Percentiles rank a stretch among this genome's conserved stretches.
phyloP scores from a whole-genome alignment of 2,888 invertebrate genomes.

The Luffia ferchaultella region DNA sequence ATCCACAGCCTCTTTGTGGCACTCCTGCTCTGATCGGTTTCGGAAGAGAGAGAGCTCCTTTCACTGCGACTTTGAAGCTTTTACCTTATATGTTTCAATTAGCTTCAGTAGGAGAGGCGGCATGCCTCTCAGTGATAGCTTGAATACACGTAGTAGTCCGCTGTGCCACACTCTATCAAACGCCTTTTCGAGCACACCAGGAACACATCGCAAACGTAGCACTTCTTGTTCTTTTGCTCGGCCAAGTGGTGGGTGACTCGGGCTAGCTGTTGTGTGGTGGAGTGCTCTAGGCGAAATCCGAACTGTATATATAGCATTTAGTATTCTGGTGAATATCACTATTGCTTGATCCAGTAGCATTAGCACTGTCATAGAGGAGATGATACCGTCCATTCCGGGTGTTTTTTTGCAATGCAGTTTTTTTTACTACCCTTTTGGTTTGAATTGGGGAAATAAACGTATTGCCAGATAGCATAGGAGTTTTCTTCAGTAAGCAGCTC shows the following conservation, averaged over 20 bases:
- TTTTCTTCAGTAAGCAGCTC: no score
- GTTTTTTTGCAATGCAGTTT: no score
- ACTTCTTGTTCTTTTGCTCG: not conserved
- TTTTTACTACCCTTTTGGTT: no score
- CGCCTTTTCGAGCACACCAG: no score
- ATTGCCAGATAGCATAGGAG: no score
- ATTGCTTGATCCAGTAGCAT: not conserved
- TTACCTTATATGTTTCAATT: not conserved
- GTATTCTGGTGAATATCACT: not conserved
- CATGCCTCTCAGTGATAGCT: no score
- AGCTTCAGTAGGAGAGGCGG: no score
- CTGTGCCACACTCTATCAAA: no score
- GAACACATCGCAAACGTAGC: not conserved
- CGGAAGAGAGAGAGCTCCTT: not conserved
- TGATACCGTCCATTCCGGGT: not conserved
- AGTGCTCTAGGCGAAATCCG: not conserved
- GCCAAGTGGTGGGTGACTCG: not conserved
- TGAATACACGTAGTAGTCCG: no score
- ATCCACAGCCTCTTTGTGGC: not conserved
- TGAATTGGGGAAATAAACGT: no score
- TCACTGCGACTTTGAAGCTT: not conserved
- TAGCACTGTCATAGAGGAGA: not conserved
- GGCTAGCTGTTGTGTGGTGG: no score
- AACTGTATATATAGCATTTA: not conserved
- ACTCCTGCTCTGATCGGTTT: slow-evolving; percentile 1